phyloP scores from a whole-genome alignment of 2,797 vertebrate species.

The Antennarius maculatus region DNA sequence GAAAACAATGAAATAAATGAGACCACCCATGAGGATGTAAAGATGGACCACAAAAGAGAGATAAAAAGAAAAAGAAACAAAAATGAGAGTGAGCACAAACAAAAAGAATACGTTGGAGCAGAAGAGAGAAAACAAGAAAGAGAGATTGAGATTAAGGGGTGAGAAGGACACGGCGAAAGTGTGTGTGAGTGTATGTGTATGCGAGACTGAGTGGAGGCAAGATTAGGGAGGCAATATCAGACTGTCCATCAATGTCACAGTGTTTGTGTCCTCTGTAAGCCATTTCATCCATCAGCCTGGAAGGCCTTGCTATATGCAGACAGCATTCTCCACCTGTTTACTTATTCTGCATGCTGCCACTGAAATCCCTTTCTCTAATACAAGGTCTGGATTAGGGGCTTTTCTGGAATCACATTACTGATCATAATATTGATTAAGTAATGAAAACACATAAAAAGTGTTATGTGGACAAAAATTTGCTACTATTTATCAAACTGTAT shows the following conservation, averaged over 20 bases:
- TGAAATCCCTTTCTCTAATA: slow-evolving; percentile 41
- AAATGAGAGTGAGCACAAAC: slow-evolving; percentile 13
- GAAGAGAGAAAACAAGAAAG: slow-evolving; percentile 31
- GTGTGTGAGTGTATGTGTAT: slow-evolving; percentile 4
- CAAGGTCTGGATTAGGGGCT: slow-evolving; percentile 18
- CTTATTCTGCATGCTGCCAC: slow-evolving; percentile 46
- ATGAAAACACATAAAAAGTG: not conserved
- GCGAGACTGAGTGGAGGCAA: slow-evolving; percentile 51
- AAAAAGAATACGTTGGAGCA: slow-evolving; percentile 28
- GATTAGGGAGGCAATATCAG: slow-evolving; percentile 77
- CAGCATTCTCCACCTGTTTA: slow-evolving; percentile 44
- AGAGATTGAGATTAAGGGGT: slow-evolving; percentile 27
- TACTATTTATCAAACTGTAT: too few species aligned
- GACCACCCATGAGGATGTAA: slow-evolving; percentile 18
- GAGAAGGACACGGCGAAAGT: slow-evolving; percentile 34
- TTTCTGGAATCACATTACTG: slow-evolving; percentile 24
- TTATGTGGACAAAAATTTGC: too few species aligned
- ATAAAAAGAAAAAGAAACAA: slow-evolving; percentile 23
- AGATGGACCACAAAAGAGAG: slow-evolving; percentile 12
- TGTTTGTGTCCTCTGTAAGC: slow-evolving; percentile 71
- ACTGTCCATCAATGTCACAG: slow-evolving; percentile 79
- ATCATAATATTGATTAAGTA: not conserved
- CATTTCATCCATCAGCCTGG: slow-evolving; percentile 71
- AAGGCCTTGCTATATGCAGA: slow-evolving; percentile 41
- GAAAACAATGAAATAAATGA: slow-evolving; percentile 28